Percentiles rank a stretch among this genome's conserved stretches.
phyloP scores from a whole-genome alignment of 2,888 invertebrate genomes.

The Paralinhomoeus sp. region DNA sequence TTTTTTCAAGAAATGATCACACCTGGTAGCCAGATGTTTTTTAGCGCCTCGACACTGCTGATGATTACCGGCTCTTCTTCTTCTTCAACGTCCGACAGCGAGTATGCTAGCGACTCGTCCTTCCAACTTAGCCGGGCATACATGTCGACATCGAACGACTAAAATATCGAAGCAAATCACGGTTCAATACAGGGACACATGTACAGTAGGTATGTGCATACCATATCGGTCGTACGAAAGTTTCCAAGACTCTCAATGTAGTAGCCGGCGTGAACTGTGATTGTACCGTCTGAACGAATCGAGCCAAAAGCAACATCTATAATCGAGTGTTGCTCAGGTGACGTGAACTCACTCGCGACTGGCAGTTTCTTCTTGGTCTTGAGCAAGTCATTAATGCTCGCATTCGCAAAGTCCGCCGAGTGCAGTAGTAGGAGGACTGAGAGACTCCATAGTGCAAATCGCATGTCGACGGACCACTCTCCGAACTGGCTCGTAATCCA shows the following conservation, averaged over 20 bases:
- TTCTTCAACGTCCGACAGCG: neutral
- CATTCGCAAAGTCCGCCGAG: too few species aligned
- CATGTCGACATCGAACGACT: constrained; percentile 20
- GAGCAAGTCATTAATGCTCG: too few species aligned
- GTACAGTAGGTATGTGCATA: too few species aligned
- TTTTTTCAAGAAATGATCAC: neutral
- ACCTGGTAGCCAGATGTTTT: constrained; percentile 14
- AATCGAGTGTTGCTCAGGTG: too few species aligned
- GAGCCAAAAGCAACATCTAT: too few species aligned
- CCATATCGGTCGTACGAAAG: constrained; percentile 15
- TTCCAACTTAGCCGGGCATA: constrained; percentile 16
- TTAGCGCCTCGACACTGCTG: constrained; percentile 13
- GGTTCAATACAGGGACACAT: neutral
- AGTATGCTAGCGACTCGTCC: constrained; percentile 12
- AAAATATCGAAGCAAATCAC: constrained; percentile 4
- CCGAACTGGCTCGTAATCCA: too few species aligned
- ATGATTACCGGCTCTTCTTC: constrained; percentile 14
- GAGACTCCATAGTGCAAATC: too few species aligned
- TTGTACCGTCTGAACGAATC: constrained; percentile 1
- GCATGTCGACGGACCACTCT: too few species aligned
- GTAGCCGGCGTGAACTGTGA: constrained; percentile 12
- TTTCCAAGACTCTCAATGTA: constrained; percentile 15
- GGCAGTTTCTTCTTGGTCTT: too few species aligned
- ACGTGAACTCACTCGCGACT: too few species aligned
- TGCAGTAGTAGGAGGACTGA: too few species aligned